Percentiles rank a stretch among this genome's conserved stretches.
Conservation (phyloP, 2,888 invertebrate genomes). For the Ligdia adustata region DNA sequence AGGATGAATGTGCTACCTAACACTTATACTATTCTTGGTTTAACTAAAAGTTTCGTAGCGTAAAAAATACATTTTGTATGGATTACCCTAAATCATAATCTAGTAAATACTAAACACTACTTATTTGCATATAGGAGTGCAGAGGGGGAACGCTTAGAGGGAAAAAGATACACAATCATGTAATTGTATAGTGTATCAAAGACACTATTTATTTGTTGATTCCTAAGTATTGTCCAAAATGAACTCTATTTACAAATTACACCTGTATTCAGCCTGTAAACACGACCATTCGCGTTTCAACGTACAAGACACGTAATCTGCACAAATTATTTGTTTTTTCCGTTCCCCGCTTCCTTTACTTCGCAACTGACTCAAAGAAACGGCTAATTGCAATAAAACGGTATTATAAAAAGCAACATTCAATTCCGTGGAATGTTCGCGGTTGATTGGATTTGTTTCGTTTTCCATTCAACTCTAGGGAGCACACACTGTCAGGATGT, state of each 20-base stretch:
- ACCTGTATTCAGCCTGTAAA: slow-evolving; percentile 10
- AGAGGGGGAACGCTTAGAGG: too few relatives aligned
- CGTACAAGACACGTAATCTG: slow-evolving; percentile 11
- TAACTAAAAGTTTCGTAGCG: too few relatives aligned
- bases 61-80: too few relatives aligned
- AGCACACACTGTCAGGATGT: background rate
- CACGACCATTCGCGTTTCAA: slow-evolving; percentile 19
- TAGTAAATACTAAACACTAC: too few relatives aligned
- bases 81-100: too few relatives aligned
- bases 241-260: slow-evolving; percentile 10
- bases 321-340: slow-evolving; percentile 23
- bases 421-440: slow-evolving; percentile 51
- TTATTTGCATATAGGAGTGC: too few relatives aligned
- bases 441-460: slow-evolving; percentile 72
- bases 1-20: too few relatives aligned
- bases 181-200: too few relatives aligned
- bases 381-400: slow-evolving; percentile 42
- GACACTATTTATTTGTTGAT: too few relatives aligned
- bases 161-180: too few relatives aligned
- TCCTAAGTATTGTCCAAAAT: too few relatives aligned
- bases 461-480: slow-evolving; percentile 51
- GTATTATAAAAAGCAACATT: slow-evolving; percentile 52
- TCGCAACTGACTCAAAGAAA: slow-evolving; percentile 33
- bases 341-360: slow-evolving; percentile 19
- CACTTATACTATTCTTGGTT: too few relatives aligned